Evolutionary conservation across 2,888 invertebrate species (phyloP).

Genomic region (Polyploca ridens): DNA sequence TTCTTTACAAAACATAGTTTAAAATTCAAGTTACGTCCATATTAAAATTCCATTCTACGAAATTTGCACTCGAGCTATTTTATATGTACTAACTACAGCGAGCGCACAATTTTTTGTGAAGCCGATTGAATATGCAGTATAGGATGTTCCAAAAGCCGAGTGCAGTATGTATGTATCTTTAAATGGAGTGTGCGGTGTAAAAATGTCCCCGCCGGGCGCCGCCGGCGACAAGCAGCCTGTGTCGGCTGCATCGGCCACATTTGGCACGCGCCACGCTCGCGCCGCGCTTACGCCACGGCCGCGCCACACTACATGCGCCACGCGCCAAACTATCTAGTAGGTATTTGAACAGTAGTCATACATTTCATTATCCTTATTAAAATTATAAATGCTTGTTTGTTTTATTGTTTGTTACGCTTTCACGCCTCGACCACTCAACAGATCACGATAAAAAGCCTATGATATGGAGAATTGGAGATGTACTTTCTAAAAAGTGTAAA

Average conservation of each 20-base stretch:
- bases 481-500: too few relatives aligned
- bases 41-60: not conserved
- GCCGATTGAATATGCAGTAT: not conserved
- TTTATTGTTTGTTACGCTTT: too few relatives aligned
- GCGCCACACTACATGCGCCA: not conserved
- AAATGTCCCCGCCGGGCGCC: not conserved
- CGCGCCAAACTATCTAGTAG: not conserved
- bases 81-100: slow-evolving; percentile 3
- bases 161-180: slow-evolving; percentile 3
- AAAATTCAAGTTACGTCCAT: not conserved
- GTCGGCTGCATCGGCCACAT: not conserved
- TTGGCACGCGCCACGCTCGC: slow-evolving; percentile 3
- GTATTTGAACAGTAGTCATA: not conserved
- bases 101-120: not conserved
- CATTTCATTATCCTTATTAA: too few relatives aligned
- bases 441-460: too few relatives aligned
- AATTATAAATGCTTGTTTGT: too few relatives aligned
- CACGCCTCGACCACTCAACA: too few relatives aligned
- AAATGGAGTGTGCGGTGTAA: slow-evolving; percentile 7
- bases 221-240: not conserved
- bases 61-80: not conserved
- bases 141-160: not conserved
- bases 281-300: not conserved
- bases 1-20: not conserved
- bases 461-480: too few relatives aligned